phyloP scores from a whole-genome alignment of 2,797 vertebrate species.

The Tolypeutes matacus region DNA sequence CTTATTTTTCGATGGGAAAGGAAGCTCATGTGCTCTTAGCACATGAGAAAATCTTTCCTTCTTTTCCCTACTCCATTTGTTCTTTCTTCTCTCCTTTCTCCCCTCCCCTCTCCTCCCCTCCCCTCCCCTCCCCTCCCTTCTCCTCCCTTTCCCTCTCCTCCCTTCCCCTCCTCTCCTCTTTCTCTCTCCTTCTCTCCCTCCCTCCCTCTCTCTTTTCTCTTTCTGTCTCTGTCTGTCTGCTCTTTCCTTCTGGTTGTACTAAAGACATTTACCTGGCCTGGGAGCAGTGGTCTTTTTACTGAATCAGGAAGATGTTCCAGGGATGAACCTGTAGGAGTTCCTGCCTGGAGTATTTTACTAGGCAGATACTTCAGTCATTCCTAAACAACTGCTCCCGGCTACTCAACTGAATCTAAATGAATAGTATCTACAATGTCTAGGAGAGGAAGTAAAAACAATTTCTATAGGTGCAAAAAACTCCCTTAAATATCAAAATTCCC shows the following conservation, averaged over 20 bases:
- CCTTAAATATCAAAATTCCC: conserved; percentile 53
- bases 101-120: too few species aligned
- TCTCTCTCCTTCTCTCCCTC: too few species aligned
- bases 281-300: not conserved
- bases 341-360: conserved; percentile 43
- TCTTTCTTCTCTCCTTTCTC: not conserved
- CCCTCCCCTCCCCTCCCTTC: rapidly evolving
- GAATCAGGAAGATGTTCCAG: conserved; percentile 15
- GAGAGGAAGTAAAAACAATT: conserved; percentile 65
- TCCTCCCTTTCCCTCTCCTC: rapidly evolving
- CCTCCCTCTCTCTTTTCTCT: too few species aligned
- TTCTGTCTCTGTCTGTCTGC: conserved; percentile 19
- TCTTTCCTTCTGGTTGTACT: not conserved
- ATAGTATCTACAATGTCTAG: conserved; percentile 56
- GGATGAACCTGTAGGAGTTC: not conserved
- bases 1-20: not conserved
- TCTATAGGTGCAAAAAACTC: conserved; percentile 48
- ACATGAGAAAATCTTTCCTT: not conserved
- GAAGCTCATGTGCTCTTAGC: not conserved
- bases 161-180: rapidly evolving
- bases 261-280: not conserved
- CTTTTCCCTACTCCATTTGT: not conserved
- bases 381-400: conserved; percentile 68
- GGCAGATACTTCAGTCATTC: conserved; percentile 57
- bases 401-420: conserved; percentile 76